Base-by-base conservation (phyloP, 2,888 invertebrate genomes). In the Sabatieria punctata region DNA sequence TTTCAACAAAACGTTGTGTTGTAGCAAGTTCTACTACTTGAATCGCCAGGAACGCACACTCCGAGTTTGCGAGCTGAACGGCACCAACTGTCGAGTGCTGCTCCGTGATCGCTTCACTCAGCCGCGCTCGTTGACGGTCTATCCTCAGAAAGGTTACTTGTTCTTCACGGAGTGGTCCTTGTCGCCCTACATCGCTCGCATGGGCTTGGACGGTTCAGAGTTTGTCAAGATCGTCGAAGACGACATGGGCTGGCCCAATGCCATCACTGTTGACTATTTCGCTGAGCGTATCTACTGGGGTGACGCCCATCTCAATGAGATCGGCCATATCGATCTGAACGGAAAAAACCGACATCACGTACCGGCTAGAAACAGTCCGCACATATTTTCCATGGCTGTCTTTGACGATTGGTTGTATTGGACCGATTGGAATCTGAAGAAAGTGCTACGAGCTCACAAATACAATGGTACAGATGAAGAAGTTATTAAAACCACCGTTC, bases 181-280 rank as follows among this genome's bases (percentile, higher is more conserved):
- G 11, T 79, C 86, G 70, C 88, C 95, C 1, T 95, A 85, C 68
- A 91, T 97, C 54, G 95, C 85, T 15, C 83, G 91, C 68, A 77
- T 95, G 69, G 88, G 88, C 42, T 85, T 97, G 86, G 93, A 97
- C 60, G 97, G 97, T 0, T 79, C 82, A 6, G 85, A 88, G 61
- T 80, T 84, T 57, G 80, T 81, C 0, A 75, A 82, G 46, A 82
- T 97, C 53, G 72, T 93, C 78, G 84, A 86, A 60, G 78, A 89
- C 55, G 88, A 88, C 60, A 81, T 95, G 43, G 91, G 91, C 1
- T 97, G 97, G 97, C 95, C 95, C 0, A 97, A 97, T 66, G 95
- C 93, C 1, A 67, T 97, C 18, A 85, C 95, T 0, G 80, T 97
- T 49, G 95, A 97, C 63, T 93, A 86, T 66, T 85, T 91, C 65